A percentile compares a stretch with the other conserved stretches of the same genome.
Conservation (phyloP, 2,113 vertebrate genomes). For the Pituophis catenifer region DNA sequence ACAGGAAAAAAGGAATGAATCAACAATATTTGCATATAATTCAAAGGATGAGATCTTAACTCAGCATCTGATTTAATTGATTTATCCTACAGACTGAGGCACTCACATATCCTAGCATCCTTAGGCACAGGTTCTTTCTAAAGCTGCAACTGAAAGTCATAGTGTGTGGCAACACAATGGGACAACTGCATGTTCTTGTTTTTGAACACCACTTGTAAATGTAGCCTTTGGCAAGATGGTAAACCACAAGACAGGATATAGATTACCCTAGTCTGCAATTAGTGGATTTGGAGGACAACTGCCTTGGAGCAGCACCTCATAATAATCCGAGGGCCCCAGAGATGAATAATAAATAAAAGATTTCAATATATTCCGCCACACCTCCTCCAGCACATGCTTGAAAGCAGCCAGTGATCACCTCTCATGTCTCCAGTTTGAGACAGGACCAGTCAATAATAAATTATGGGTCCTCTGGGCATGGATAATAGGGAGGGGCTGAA, state of each 20-base stretch:
- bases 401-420: not conserved
- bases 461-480: not conserved
- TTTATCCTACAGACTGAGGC: conserved; percentile 7
- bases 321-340: not conserved
- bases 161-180: conserved; percentile 11
- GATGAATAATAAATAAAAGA: not conserved
- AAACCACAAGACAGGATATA: conserved; percentile 25
- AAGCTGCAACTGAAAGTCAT: conserved; percentile 37
- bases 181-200: conserved; percentile 34
- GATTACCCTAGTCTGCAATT: conserved; percentile 26
- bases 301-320: conserved; percentile 5
- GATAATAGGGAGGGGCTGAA: not conserved
- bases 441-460: not conserved
- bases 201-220: conserved; percentile 38
- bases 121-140: conserved; percentile 13
- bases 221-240: conserved; percentile 7
- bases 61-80: not conserved
- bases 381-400: accelerated
- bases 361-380: accelerated
- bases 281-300: conserved; percentile 37
- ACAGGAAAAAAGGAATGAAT: not conserved
- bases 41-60: not conserved
- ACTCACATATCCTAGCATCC: conserved; percentile 12
- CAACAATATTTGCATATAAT: not conserved
- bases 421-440: accelerated